Evolutionary conservation across 2,888 invertebrate species (phyloP).

Genomic region (Epinotia bilunana): DNA sequence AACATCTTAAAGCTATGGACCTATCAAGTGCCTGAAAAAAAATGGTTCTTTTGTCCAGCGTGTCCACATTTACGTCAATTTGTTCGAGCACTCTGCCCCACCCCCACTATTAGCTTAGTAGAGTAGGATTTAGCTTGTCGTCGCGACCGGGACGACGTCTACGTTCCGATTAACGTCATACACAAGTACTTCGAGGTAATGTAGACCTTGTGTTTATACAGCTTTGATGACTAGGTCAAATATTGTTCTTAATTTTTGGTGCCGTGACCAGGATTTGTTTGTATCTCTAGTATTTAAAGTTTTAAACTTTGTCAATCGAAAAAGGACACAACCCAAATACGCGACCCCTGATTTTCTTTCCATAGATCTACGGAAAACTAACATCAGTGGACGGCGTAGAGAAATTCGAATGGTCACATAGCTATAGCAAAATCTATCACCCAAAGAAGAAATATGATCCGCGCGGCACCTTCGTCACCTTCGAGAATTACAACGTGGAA

Average conservation of each 20-base stretch:
- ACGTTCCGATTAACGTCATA: constrained; percentile 95
- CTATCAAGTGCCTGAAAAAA: too few species aligned
- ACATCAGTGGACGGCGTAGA: constrained; percentile 89
- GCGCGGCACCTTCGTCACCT: constrained; percentile 96
- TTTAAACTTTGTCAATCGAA: too few species aligned
- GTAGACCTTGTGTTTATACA: neutral
- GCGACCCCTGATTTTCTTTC: constrained; percentile 7
- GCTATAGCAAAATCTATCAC: constrained; percentile 95
- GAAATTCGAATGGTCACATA: constrained; percentile 97
- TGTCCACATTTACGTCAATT: too few species aligned
- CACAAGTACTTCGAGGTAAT: constrained; percentile 94
- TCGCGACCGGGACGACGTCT: constrained; percentile 86
- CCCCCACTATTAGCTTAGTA: too few species aligned
- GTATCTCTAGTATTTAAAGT: too few species aligned
- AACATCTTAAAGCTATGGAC: too few species aligned
- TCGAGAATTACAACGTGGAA: constrained; percentile 99
- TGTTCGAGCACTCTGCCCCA: too few species aligned
- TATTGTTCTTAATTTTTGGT: neutral
- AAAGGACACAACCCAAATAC: neutral
- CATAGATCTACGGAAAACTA: constrained; percentile 93
- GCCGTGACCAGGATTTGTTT: constrained; percentile 24
- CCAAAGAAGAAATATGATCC: constrained; percentile 96
- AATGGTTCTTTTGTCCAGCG: too few species aligned
- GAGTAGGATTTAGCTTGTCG: neutral
- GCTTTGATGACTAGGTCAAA: neutral